Conservation (phyloP, 2,797 vertebrate genomes). For the Taeniopygia guttata region DNA sequence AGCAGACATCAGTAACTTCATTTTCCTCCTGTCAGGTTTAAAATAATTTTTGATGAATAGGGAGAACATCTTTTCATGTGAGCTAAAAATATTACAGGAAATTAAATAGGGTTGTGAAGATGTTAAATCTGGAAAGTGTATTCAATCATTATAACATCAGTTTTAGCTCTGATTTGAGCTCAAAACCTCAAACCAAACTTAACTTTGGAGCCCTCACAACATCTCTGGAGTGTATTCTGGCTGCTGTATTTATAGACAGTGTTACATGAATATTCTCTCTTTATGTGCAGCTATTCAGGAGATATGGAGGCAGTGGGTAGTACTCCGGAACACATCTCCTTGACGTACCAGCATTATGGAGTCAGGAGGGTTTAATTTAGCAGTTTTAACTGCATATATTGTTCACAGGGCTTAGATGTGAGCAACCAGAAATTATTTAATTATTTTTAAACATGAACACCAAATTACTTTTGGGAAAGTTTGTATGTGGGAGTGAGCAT, state of each 20-base stretch:
- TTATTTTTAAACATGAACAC: conserved; percentile 3
- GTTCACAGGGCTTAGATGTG: not conserved
- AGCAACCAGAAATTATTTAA: not conserved
- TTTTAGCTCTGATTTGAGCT: conserved; percentile 44
- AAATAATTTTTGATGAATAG: conserved; percentile 60
- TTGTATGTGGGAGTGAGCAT: not conserved
- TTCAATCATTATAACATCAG: conserved; percentile 45
- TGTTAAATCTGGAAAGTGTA: conserved; percentile 41
- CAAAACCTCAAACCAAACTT: conserved; percentile 43
- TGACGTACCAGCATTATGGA: not conserved
- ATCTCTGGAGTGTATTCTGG: not conserved
- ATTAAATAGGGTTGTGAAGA: conserved; percentile 48
- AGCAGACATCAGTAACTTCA: conserved; percentile 14
- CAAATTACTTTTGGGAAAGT: not conserved
- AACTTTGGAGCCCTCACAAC: conserved; percentile 20
- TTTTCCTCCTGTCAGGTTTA: conserved; percentile 2
- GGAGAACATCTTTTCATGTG: conserved; percentile 39
- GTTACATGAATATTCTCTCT: conserved; percentile 18
- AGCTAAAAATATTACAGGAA: conserved; percentile 63
- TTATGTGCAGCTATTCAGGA: conserved; percentile 2
- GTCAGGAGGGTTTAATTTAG: conserved; percentile 18
- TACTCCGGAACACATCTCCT: conserved; percentile 22
- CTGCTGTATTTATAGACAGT: conserved; percentile 7
- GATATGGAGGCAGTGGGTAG: conserved; percentile 7
- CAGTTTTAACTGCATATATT: not conserved